Evolutionary conservation across 92 coral and sea anemone species (phyloP).

Genomic region (Blastomussa wellsi): DNA sequence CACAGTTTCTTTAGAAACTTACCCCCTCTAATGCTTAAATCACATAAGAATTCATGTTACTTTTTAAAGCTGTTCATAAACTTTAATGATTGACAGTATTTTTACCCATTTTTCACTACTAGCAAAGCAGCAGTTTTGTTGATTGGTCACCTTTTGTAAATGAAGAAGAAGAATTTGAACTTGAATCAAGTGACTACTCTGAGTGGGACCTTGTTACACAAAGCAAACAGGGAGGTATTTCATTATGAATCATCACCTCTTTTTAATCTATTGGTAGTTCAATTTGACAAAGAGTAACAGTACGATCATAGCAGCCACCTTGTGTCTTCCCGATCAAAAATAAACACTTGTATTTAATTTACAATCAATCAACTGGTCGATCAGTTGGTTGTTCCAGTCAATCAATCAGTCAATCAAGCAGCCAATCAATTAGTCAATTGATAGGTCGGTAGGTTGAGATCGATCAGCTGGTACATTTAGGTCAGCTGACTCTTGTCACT

Average conservation of each 20-base stretch:
- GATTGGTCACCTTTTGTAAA: slow-evolving; percentile 88
- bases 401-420: no score
- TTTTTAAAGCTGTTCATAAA: not conserved
- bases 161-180: slow-evolving; percentile 87
- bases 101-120: not conserved
- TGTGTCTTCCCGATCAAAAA: no score
- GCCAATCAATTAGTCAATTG: no score
- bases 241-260: not conserved
- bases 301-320: not conserved
- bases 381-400: no score
- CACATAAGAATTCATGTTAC: no score
- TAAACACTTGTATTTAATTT: no score
- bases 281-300: not conserved
- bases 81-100: not conserved
- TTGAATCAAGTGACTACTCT: slow-evolving; percentile 83
- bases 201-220: slow-evolving; percentile 95
- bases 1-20: no score
- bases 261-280: not conserved
- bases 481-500: no score
- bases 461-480: no score
- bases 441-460: no score
- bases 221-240: slow-evolving; percentile 63
- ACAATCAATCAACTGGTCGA: no score
- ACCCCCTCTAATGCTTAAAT: no score
- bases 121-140: slow-evolving; percentile 85